Conservation (phyloP, 92 coral and sea anemone species). For the Palythoa caribaeorum region DNA sequence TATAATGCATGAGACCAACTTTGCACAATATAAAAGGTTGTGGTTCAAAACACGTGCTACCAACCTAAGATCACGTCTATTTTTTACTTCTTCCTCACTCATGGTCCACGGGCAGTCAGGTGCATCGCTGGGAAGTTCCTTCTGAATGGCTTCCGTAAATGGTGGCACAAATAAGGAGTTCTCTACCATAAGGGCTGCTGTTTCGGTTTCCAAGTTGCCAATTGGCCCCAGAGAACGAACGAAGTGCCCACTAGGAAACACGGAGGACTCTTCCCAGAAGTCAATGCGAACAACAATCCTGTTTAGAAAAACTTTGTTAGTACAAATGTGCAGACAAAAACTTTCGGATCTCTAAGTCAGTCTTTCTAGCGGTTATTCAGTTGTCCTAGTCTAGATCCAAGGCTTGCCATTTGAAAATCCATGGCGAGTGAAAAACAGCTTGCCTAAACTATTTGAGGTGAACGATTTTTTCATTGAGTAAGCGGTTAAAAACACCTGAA, state of each 20-base stretch:
- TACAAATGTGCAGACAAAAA: too few species aligned
- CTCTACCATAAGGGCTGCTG: slow-evolving; percentile 87
- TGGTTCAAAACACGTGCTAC: background rate
- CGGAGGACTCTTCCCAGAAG: slow-evolving; percentile 85
- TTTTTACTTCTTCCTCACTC: slow-evolving; percentile 68
- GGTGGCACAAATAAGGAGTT: slow-evolving; percentile 84
- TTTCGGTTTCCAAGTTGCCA: slow-evolving; percentile 86
- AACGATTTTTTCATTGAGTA: too few species aligned
- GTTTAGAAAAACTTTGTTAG: background rate
- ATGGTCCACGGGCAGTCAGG: slow-evolving; percentile 82
- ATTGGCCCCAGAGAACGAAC: slow-evolving; percentile 89
- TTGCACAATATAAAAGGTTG: background rate
- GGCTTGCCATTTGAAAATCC: too few species aligned
- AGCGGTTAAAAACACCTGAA: too few species aligned
- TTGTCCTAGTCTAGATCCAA: too few species aligned
- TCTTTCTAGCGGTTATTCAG: too few species aligned
- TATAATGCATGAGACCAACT: too few species aligned
- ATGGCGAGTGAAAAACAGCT: too few species aligned
- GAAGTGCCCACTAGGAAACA: slow-evolving; percentile 95
- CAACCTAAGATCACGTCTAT: slow-evolving; percentile 86
- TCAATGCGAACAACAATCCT: slow-evolving; percentile 93
- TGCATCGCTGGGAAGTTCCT: slow-evolving; percentile 84
- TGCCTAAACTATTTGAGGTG: too few species aligned
- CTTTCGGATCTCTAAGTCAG: too few species aligned
- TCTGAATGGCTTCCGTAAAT: slow-evolving; percentile 86